phyloP scores from a whole-genome alignment of 2,113 vertebrate species.

The Indicator indicator region DNA sequence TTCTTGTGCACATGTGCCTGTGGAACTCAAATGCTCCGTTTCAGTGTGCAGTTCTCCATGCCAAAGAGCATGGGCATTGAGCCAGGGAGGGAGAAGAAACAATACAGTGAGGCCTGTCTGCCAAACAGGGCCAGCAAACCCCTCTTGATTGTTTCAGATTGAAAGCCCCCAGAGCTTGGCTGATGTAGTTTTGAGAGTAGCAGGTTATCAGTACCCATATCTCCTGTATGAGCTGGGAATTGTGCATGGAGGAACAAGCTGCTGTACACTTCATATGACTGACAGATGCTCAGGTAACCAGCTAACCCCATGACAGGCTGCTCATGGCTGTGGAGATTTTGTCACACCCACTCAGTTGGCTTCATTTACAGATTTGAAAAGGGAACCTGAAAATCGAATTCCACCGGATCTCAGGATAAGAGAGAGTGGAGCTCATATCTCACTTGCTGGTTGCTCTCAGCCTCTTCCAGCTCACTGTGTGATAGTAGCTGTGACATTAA shows the following conservation, averaged over 20 bases:
- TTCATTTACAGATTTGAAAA: not conserved
- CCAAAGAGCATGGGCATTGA: not conserved
- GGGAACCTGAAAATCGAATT: not conserved
- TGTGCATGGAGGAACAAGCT: not conserved
- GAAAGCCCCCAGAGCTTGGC: not conserved
- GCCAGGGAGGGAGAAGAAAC: not conserved
- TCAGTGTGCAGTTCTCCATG: not conserved
- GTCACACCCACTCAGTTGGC: not conserved
- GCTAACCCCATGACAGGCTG: not conserved
- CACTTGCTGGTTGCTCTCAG: not conserved
- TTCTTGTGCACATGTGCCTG: not conserved
- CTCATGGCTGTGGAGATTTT: not conserved
- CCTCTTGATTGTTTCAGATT: not conserved
- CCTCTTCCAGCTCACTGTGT: not conserved
- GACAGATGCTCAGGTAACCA: not conserved
- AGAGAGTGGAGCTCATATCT: rapidly evolving
- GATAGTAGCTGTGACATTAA: not conserved
- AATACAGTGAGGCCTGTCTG: not conserved
- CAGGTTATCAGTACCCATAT: rapidly evolving
- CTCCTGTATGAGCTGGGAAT: not conserved
- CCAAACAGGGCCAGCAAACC: not conserved
- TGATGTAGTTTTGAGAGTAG: not conserved
- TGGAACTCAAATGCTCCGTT: not conserved
- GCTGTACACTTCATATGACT: rapidly evolving
- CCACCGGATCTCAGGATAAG: not conserved